Conservation (phyloP, 2,797 vertebrate genomes). For the Hylomyscus alleni region DNA sequence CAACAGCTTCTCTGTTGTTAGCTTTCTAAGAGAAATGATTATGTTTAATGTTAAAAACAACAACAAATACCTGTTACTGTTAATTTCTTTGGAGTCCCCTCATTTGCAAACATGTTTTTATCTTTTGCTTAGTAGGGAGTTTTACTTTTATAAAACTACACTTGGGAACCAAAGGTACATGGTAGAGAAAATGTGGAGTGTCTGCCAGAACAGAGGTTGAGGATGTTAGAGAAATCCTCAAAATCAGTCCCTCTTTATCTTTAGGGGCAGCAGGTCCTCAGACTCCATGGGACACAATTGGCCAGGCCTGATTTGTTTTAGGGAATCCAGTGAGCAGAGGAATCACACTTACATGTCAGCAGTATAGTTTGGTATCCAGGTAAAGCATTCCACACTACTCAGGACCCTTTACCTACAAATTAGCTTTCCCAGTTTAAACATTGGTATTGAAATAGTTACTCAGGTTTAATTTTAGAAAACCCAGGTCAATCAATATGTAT, state of each 20-base stretch:
- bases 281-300: neutral
- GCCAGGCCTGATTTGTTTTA: slow-evolving; percentile 57
- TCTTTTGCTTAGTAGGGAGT: neutral
- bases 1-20: neutral
- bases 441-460: slow-evolving; percentile 90
- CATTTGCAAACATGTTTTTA: slow-evolving; percentile 27
- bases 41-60: neutral
- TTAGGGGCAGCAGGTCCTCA: neutral
- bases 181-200: neutral
- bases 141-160: slow-evolving; percentile 19
- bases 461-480: slow-evolving; percentile 90
- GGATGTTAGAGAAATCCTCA: neutral
- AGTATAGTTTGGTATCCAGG: slow-evolving; percentile 84
- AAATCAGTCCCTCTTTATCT: neutral
- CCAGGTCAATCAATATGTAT: slow-evolving; percentile 89
- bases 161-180: neutral
- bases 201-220: slow-evolving; percentile 5
- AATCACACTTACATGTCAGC: slow-evolving; percentile 66
- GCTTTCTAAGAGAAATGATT: neutral
- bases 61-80: neutral
- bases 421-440: slow-evolving; percentile 87
- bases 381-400: slow-evolving; percentile 57
- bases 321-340: slow-evolving; percentile 61
- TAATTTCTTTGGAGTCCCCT: slow-evolving; percentile 6
- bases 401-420: slow-evolving; percentile 52